These are phyloP conservation scores for Ptychodera flava DNA, from an alignment of 35 echinoderm and acorn worm genomes.

Conservation along the genomic window DNA sequence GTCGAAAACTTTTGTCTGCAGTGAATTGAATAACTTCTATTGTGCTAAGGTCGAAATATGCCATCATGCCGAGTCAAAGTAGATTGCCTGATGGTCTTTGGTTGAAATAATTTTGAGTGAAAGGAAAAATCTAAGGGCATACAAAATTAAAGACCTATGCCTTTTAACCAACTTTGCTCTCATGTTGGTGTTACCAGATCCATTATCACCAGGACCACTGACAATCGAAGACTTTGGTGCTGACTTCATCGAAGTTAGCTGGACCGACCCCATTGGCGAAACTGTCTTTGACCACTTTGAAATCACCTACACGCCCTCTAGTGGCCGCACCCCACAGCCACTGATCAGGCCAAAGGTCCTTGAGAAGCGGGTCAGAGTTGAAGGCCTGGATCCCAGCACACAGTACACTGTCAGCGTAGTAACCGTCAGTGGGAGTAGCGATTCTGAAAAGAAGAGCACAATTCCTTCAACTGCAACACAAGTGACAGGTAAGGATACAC, in stretches of 20 bases:
- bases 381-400: neutral
- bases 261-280: neutral
- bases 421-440: neutral
- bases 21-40: too few species aligned
- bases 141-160: too few species aligned
- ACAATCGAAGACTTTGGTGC: neutral
- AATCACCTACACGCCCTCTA: neutral
- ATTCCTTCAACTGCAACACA: neutral
- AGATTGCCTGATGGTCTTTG: too few species aligned
- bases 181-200: neutral
- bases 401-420: neutral
- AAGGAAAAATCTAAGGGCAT: too few species aligned
- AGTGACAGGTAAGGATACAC: neutral
- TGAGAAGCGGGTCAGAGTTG: neutral
- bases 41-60: too few species aligned
- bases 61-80: too few species aligned
- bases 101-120: too few species aligned
- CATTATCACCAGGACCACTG: neutral
- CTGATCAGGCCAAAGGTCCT: neutral
- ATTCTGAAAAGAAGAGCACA: neutral
- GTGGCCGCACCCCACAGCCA: neutral
- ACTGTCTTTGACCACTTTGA: neutral
- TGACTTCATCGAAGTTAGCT: neutral
- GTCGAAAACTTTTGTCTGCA: too few species aligned
- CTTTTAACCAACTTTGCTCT: too few species aligned